Percentiles rank a stretch among this genome's conserved stretches.
Conservation (phyloP, 2,888 invertebrate genomes). For the Timema podura region DNA sequence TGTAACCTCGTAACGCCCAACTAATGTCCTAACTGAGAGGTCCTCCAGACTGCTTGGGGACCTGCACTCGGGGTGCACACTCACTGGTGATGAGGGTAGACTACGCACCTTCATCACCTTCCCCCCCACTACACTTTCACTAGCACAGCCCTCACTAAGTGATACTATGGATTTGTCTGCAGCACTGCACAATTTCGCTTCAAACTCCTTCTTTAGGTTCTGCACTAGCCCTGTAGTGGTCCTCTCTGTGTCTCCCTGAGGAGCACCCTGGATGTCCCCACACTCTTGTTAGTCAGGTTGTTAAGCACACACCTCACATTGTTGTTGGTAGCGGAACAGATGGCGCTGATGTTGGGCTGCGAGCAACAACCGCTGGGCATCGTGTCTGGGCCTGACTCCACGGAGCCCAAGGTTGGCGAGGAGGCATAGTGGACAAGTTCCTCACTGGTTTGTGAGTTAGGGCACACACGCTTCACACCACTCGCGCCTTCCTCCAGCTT, state of each 20-base stretch:
- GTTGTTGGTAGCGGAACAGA: constrained; percentile 5
- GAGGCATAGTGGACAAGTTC: constrained; percentile 40
- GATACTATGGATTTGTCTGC: constrained; percentile 19
- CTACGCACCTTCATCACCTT: constrained; percentile 48
- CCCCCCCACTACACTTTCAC: constrained; percentile 19
- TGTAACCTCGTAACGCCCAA: constrained; percentile 67
- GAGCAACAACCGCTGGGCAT: constrained; percentile 35
- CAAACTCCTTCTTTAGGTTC: constrained; percentile 83
- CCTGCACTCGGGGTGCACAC: constrained; percentile 49
- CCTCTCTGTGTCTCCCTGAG: constrained; percentile 47
- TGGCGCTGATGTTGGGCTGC: constrained; percentile 30
- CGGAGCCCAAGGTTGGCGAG: constrained; percentile 39
- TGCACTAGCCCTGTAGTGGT: constrained; percentile 69
- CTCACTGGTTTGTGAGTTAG: constrained; percentile 23
- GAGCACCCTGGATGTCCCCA: constrained; percentile 45
- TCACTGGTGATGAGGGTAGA: constrained; percentile 62
- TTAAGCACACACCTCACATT: constrained; percentile 35
- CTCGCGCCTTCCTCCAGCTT: constrained; percentile 59
- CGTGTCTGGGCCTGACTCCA: constrained; percentile 32
- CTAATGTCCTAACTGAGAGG: constrained; percentile 68
- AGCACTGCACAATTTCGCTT: constrained; percentile 59
- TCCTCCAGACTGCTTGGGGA: constrained; percentile 49
- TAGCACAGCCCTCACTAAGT: constrained; percentile 18
- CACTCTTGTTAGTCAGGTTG: no score
- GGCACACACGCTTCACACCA: constrained; percentile 39